These are phyloP conservation scores for Nephrotoma flavescens DNA, from an alignment of 2,888 invertebrate genomes.

Conservation along the genomic window DNA sequence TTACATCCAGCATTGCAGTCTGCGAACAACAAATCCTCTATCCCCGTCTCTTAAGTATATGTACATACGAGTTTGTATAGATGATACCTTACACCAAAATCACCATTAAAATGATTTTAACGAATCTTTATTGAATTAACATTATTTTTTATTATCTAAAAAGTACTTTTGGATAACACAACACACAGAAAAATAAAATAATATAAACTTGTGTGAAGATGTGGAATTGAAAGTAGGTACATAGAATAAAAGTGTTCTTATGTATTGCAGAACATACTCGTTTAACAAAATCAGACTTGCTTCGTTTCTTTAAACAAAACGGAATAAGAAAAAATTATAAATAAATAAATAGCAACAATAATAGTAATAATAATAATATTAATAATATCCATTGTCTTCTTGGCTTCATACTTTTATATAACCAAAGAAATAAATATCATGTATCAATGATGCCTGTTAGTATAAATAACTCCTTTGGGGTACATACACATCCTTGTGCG, in stretches of 20 bases:
- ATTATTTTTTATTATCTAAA: neutral
- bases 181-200: neutral
- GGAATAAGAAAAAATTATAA: neutral
- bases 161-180: neutral
- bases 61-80: neutral
- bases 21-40: neutral
- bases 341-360: slow-evolving; percentile 3
- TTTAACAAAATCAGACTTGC: neutral
- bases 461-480: slow-evolving; percentile 19
- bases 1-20: neutral
- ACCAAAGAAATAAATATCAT: slow-evolving; percentile 5
- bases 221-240: neutral
- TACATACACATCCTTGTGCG: slow-evolving; percentile 10
- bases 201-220: neutral
- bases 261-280: neutral
- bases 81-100: neutral
- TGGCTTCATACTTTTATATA: neutral
- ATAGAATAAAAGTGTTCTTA: neutral
- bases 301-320: neutral
- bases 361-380: neutral
- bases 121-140: neutral
- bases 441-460: slow-evolving; percentile 16
- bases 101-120: neutral
- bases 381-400: neutral
- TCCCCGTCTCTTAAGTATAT: neutral